phyloP scores from a whole-genome alignment of 2,113 vertebrate genomes.

The Leptodactylus fuscus region DNA sequence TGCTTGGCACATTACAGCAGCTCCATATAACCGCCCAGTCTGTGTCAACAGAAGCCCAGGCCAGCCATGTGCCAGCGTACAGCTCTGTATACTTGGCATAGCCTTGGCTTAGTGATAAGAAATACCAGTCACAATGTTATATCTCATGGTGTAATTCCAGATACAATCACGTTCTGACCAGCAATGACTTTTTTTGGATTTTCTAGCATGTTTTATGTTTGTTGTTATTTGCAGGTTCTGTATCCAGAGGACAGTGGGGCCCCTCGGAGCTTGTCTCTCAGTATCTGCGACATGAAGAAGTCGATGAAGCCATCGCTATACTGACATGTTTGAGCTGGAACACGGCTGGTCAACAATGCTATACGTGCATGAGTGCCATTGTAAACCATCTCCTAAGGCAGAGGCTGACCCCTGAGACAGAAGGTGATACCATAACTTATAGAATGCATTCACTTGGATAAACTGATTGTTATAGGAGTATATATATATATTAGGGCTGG shows the following conservation, averaged over 20 bases:
- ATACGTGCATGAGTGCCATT: conserved; percentile 80
- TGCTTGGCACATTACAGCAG: too few species aligned
- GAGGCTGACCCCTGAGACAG: conserved; percentile 82
- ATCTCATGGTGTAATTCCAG: neutral
- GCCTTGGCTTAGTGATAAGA: too few species aligned
- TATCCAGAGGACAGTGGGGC: conserved; percentile 81
- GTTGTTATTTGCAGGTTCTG: conserved; percentile 75
- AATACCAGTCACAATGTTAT: too few species aligned
- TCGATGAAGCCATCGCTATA: conserved; percentile 83
- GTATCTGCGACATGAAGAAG: conserved; percentile 80
- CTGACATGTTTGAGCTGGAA: conserved; percentile 93
- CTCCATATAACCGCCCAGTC: too few species aligned
- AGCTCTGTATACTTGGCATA: too few species aligned
- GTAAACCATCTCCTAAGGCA: conserved; percentile 90
- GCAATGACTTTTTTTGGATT: neutral
- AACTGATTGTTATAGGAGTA: too few species aligned
- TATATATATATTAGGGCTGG: too few species aligned
- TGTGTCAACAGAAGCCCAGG: too few species aligned
- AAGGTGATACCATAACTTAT: conserved; percentile 72
- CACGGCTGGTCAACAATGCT: conserved; percentile 81
- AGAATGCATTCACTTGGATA: neutral
- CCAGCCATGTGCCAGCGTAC: too few species aligned
- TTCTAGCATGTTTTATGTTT: neutral
- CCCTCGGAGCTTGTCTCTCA: conserved; percentile 84
- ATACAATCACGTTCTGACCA: neutral